Percentiles rank a stretch among this genome's conserved stretches.
Evolutionary conservation across 2,888 invertebrate species (phyloP).

Genomic region (Metalampra italica): DNA sequence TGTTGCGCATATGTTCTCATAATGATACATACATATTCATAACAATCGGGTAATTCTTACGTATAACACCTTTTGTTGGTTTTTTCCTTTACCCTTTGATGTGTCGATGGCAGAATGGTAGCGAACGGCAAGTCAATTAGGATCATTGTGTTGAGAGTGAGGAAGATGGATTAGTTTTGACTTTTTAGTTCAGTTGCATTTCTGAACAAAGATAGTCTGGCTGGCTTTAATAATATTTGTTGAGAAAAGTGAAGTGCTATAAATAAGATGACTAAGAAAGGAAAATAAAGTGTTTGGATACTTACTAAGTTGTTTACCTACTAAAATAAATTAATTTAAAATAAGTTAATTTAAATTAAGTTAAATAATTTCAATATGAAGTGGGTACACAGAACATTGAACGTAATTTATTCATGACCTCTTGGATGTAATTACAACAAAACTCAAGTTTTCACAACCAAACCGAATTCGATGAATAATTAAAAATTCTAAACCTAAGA

Average conservation of each 20-base stretch:
- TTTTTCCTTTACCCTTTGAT: slow-evolving; percentile 59
- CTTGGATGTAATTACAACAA: too few relatives aligned
- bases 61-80: slow-evolving; percentile 51
- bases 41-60: slow-evolving; percentile 57
- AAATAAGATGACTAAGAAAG: neutral
- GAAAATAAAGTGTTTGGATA: too few relatives aligned
- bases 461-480: neutral
- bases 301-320: too few relatives aligned
- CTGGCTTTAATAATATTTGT: neutral
- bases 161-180: slow-evolving; percentile 34
- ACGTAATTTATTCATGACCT: too few relatives aligned
- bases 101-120: slow-evolving; percentile 44
- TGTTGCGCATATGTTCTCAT: slow-evolving; percentile 59
- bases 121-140: slow-evolving; percentile 57
- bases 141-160: slow-evolving; percentile 32
- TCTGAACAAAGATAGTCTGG: slow-evolving; percentile 20
- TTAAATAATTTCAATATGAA: too few relatives aligned
- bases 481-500: neutral
- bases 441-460: neutral
- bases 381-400: too few relatives aligned
- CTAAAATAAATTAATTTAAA: too few relatives aligned
- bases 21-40: slow-evolving; percentile 57
- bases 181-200: slow-evolving; percentile 19
- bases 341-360: too few relatives aligned
- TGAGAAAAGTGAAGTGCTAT: neutral